These are phyloP conservation scores for Plagodis pulveraria DNA, from an alignment of 2,888 invertebrate genomes.

Conservation along the genomic window DNA sequence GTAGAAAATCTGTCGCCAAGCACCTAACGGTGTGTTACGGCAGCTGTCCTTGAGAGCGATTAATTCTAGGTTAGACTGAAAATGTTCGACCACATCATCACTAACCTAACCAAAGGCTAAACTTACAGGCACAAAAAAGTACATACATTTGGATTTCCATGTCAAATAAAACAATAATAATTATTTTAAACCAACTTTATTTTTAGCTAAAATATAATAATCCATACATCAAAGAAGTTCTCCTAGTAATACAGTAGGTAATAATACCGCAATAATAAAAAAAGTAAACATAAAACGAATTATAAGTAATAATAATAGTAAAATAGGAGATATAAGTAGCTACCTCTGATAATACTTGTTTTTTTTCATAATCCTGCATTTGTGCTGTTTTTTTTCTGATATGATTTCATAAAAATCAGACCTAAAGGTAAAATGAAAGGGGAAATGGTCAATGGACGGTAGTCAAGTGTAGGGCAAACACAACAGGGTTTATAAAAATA, in stretches of 20 bases:
- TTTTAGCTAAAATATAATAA: conserved; percentile 85
- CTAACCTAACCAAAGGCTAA: no score
- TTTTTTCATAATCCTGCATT: conserved; percentile 48
- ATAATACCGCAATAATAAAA: conserved; percentile 74
- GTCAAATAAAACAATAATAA: conserved; percentile 55
- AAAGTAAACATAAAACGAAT: conserved; percentile 46
- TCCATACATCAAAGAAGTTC: conserved; percentile 84
- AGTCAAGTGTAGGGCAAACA: conserved; percentile 54
- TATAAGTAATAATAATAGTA: conserved; percentile 44
- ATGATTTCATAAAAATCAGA: conserved; percentile 52
- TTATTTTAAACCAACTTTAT: conserved; percentile 84
- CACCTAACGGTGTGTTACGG: no score
- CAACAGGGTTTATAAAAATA: conserved; percentile 39
- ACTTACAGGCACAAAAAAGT: no score
- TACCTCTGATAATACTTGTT: conserved; percentile 62
- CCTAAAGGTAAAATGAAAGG: conserved; percentile 48
- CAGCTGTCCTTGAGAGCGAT: no score
- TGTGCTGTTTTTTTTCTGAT: conserved; percentile 53
- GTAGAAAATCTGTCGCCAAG: no score
- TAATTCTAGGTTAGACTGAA: no score
- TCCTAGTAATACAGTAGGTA: conserved; percentile 73
- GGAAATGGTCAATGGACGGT: conserved; percentile 74
- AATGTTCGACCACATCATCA: no score
- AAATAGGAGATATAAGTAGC: conserved; percentile 58
- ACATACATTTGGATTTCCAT: not conserved